A percentile compares a stretch with the other conserved stretches of the same genome.
Conservation (phyloP, 2,888 invertebrate genomes). For the Oscheius sp. region DNA sequence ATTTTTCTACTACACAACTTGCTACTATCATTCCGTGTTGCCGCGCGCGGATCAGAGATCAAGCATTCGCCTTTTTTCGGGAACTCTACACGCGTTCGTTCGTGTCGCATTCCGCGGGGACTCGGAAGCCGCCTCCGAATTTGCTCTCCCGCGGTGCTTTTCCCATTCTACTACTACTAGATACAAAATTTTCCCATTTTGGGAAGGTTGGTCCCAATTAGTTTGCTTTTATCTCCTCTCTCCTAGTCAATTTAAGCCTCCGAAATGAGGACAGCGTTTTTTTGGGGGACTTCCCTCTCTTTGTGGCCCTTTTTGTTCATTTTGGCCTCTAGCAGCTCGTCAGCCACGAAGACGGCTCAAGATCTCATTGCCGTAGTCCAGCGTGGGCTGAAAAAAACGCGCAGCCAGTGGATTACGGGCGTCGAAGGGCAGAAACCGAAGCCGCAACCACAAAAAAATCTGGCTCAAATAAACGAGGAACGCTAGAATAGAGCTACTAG, state of each 20-base stretch:
- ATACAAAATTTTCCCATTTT: not conserved
- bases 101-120: slow-evolving; percentile 27
- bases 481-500: not conserved
- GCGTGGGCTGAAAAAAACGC: slow-evolving; percentile 28
- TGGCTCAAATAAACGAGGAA: slow-evolving; percentile 17
- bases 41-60: slow-evolving; percentile 27
- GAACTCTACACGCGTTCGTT: slow-evolving; percentile 29
- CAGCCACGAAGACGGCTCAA: slow-evolving; percentile 19
- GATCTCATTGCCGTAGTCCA: slow-evolving; percentile 28
- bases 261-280: not conserved
- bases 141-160: slow-evolving; percentile 16
- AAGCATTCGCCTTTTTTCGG: slow-evolving; percentile 28
- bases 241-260: not conserved
- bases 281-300: not conserved
- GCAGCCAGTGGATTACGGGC: slow-evolving; percentile 28
- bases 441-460: slow-evolving; percentile 8
- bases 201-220: too few relatives aligned
- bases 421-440: slow-evolving; percentile 31
- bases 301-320: not conserved
- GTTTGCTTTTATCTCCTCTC: not conserved
- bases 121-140: slow-evolving; percentile 24
- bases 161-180: not conserved
- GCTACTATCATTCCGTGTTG: slow-evolving; percentile 24
- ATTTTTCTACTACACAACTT: not conserved
- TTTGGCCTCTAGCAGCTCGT: slow-evolving; percentile 14